Conservation (phyloP, 37 sponge, comb jelly and placozoan genomes). For the Spongilla lacustris region DNA sequence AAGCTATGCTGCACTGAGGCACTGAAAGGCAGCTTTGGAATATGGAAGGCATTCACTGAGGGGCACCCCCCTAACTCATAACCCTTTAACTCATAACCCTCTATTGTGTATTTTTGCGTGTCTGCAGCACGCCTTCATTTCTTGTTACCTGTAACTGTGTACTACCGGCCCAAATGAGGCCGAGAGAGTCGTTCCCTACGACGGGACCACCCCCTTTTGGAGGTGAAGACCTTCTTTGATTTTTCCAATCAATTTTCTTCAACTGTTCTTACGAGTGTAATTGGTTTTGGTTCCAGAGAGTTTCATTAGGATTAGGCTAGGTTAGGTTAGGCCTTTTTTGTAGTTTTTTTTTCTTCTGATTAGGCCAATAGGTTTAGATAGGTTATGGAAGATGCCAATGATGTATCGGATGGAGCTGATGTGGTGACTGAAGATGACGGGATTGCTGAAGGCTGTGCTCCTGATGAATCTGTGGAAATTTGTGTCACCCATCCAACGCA, state of each 20-base stretch:
- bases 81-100: background rate
- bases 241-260: slow-evolving; percentile 1
- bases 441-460: too few species aligned
- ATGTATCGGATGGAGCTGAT: too few species aligned
- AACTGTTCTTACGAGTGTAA: too few species aligned
- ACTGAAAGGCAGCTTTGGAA: background rate
- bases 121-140: slow-evolving; percentile 1
- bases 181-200: slow-evolving; percentile 1
- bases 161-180: slow-evolving; percentile 1
- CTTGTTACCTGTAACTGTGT: slow-evolving; percentile 1
- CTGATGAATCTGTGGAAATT: too few species aligned
- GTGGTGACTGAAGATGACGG: too few species aligned
- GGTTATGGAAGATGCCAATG: too few species aligned
- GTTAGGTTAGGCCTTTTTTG: too few species aligned
- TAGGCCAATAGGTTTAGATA: too few species aligned
- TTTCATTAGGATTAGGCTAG: too few species aligned
- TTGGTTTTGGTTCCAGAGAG: too few species aligned
- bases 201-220: slow-evolving; percentile 1
- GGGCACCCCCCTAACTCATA: slow-evolving; percentile 1
- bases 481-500: background rate
- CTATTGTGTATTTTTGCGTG: slow-evolving; percentile 1
- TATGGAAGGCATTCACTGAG: slow-evolving; percentile 20
- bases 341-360: too few species aligned
- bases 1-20: slow-evolving; percentile 25
- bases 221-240: background rate